Percentiles rank a stretch among this genome's conserved stretches.
Evolutionary conservation across 2,797 vertebrate species (phyloP).

Genomic region (Hypotaenidia philippensis): DNA sequence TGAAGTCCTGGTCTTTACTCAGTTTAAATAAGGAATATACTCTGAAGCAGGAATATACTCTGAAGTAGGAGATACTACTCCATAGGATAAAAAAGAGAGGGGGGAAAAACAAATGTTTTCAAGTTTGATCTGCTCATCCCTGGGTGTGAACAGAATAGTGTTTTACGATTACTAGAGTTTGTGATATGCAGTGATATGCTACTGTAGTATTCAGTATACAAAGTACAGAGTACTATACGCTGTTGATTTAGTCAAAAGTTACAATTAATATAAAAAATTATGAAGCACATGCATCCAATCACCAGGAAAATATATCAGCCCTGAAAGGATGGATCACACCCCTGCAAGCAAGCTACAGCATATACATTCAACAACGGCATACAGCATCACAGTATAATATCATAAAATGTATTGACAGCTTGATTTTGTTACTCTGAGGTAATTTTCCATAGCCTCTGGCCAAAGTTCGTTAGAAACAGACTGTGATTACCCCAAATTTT

Average conservation of each 20-base stretch:
- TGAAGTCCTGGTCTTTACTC: not conserved
- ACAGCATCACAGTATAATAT: not conserved
- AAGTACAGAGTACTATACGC: not conserved
- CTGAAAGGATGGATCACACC: not conserved
- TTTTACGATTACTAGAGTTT: not conserved
- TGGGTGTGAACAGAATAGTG: not conserved
- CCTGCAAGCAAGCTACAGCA: not conserved
- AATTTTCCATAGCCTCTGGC: not conserved
- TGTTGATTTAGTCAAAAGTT: not conserved
- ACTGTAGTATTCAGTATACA: not conserved
- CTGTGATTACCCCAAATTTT: not conserved
- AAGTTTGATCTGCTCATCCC: not conserved
- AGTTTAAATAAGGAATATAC: not conserved
- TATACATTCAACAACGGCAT: not conserved
- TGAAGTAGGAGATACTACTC: not conserved
- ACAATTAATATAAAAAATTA: not conserved
- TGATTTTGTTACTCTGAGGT: not conserved
- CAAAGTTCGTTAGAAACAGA: not conserved
- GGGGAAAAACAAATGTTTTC: not conserved
- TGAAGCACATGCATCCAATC: not conserved
- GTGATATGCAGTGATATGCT: not conserved
- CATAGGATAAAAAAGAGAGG: not conserved
- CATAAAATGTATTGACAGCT: not conserved
- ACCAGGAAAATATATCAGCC: not conserved
- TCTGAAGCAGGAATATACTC: not conserved